These are phyloP conservation scores for Phocides pigmalion DNA, from an alignment of 1,140 invertebrate genomes.

Conservation along the genomic window DNA sequence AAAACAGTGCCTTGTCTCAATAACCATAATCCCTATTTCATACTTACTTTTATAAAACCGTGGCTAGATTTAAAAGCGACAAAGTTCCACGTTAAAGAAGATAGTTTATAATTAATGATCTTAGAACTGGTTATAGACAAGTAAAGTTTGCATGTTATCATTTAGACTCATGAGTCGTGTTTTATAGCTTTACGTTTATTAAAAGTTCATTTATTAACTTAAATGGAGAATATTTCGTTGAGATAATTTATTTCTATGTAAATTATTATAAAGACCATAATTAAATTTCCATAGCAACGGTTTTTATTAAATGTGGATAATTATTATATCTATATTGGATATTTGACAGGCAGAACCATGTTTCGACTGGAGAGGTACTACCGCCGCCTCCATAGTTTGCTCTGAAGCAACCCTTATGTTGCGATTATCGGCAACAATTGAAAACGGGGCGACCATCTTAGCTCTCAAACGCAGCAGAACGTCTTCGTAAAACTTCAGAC, in stretches of 20 bases:
- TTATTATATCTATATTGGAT: too few relatives aligned
- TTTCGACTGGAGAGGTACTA: too few relatives aligned
- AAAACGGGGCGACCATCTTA: too few relatives aligned
- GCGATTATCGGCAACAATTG: too few relatives aligned
- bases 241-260: background rate
- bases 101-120: constrained; percentile 48
- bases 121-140: constrained; percentile 42
- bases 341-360: too few relatives aligned
- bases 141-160: constrained; percentile 41
- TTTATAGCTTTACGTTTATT: constrained; percentile 30
- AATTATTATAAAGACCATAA: background rate
- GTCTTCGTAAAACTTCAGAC: too few relatives aligned
- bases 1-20: constrained; percentile 40
- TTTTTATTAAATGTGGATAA: too few relatives aligned
- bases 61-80: constrained; percentile 35
- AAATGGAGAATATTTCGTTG: constrained; percentile 14
- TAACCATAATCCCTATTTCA: constrained; percentile 31
- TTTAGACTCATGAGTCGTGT: constrained; percentile 33
- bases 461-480: too few relatives aligned
- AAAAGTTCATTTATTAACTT: constrained; percentile 27
- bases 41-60: constrained; percentile 21
- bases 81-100: constrained; percentile 34
- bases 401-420: too few relatives aligned
- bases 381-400: too few relatives aligned
- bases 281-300: background rate